These are phyloP conservation scores for Dinomys branickii DNA, from an alignment of 2,113 vertebrate species.

Conservation along the genomic window DNA sequence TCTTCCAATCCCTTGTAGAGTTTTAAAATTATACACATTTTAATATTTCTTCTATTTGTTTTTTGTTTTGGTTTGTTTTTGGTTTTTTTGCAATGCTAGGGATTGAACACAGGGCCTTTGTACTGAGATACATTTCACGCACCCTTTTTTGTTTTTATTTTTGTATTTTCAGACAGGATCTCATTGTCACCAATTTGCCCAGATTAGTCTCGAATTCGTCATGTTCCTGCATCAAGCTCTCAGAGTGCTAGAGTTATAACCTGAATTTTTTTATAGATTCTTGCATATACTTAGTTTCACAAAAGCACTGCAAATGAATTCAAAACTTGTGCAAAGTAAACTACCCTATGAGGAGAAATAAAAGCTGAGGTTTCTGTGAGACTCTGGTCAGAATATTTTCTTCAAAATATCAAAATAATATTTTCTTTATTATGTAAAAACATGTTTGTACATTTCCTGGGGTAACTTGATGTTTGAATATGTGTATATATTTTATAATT, in stretches of 20 bases:
- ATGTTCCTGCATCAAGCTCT: not conserved
- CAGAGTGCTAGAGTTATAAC: not conserved
- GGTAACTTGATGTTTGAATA: not conserved
- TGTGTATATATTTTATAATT: not conserved
- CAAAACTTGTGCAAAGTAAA: not conserved
- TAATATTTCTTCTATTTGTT: not conserved
- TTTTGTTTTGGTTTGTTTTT: too few species aligned
- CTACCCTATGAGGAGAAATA: not conserved
- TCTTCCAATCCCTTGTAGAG: not conserved
- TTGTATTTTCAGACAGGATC: not conserved
- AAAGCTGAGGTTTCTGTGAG: not conserved
- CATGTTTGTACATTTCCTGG: not conserved
- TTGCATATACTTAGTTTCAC: not conserved
- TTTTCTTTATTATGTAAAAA: not conserved
- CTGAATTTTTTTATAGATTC: not conserved
- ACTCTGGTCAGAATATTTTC: not conserved
- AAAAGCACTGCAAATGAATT: not conserved
- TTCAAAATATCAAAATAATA: not conserved
- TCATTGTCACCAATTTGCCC: not conserved
- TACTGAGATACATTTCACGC: not conserved
- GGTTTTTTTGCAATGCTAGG: not conserved
- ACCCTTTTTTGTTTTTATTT: not conserved
- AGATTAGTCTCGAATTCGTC: not conserved
- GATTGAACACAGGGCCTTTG: not conserved
- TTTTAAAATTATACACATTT: not conserved